These are phyloP conservation scores for Pristionchus arcanus DNA, from an alignment of 2,888 invertebrate genomes.

Conservation along the genomic window DNA sequence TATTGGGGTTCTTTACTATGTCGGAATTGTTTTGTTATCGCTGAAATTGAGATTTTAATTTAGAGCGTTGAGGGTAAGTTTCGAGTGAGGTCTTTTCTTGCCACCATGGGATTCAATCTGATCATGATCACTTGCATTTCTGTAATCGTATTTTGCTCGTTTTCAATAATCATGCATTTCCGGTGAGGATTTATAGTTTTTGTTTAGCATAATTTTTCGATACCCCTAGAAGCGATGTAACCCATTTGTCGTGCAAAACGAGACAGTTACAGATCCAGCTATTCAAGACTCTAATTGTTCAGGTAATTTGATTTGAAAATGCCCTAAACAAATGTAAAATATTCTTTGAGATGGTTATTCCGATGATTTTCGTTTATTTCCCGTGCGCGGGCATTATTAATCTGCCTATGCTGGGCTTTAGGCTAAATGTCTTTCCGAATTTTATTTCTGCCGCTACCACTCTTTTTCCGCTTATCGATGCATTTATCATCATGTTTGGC, in stretches of 20 bases:
- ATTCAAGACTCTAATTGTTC: neutral
- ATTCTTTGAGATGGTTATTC: neutral
- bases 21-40: neutral
- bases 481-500: neutral
- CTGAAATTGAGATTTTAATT: too few relatives aligned
- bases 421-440: neutral
- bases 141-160: neutral
- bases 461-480: neutral
- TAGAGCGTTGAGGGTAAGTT: neutral
- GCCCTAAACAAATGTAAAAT: too few relatives aligned
- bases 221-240: neutral
- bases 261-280: neutral
- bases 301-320: neutral
- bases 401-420: neutral
- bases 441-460: neutral
- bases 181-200: neutral
- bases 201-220: too few relatives aligned
- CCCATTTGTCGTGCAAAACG: neutral
- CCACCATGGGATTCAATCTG: conserved; percentile 1
- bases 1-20: neutral
- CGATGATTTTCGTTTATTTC: neutral
- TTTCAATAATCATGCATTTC: neutral
- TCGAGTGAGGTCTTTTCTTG: neutral
- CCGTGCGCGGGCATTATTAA: neutral
- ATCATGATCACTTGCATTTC: neutral